These are phyloP conservation scores for Sepiola atlantica DNA, from an alignment of 2,888 invertebrate species.

Conservation along the genomic window DNA sequence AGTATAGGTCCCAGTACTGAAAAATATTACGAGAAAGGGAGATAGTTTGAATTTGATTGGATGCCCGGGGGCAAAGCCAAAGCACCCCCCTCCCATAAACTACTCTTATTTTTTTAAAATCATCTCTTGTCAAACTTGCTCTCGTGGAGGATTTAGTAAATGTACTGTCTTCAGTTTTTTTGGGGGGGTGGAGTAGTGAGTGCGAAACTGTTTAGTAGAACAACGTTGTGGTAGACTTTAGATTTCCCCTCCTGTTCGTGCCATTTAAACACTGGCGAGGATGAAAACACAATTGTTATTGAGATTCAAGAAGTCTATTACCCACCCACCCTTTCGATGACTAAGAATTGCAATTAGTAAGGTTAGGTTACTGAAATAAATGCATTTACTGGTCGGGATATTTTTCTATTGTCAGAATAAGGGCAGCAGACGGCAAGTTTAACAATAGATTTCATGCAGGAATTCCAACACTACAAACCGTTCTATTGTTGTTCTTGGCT, in stretches of 20 bases:
- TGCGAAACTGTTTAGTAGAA: too few relatives aligned
- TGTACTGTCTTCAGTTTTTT: too few relatives aligned
- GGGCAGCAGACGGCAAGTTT: background rate
- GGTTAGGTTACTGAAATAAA: background rate
- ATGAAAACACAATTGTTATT: conserved; percentile 12
- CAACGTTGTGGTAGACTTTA: background rate
- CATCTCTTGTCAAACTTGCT: too few relatives aligned
- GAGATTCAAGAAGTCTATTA: background rate
- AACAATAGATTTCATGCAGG: conserved; percentile 32
- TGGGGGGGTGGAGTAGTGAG: too few relatives aligned
- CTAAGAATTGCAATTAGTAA: conserved; percentile 21
- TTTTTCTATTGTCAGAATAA: background rate
- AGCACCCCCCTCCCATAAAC: too few relatives aligned
- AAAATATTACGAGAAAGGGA: too few relatives aligned
- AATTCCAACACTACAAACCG: background rate
- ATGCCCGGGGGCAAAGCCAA: too few relatives aligned
- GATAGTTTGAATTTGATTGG: too few relatives aligned
- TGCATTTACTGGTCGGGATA: conserved; percentile 11
- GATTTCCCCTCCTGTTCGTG: background rate
- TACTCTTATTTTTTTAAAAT: too few relatives aligned
- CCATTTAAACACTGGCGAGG: background rate
- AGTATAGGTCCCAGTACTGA: too few relatives aligned
- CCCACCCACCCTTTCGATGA: background rate
- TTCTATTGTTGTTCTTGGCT: background rate
- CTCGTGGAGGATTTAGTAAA: too few relatives aligned